Evolutionary conservation across 2,888 invertebrate species (phyloP), one percentile per base, ranked within the genome.

Genomic region (Diplazon laetatorius): DNA sequence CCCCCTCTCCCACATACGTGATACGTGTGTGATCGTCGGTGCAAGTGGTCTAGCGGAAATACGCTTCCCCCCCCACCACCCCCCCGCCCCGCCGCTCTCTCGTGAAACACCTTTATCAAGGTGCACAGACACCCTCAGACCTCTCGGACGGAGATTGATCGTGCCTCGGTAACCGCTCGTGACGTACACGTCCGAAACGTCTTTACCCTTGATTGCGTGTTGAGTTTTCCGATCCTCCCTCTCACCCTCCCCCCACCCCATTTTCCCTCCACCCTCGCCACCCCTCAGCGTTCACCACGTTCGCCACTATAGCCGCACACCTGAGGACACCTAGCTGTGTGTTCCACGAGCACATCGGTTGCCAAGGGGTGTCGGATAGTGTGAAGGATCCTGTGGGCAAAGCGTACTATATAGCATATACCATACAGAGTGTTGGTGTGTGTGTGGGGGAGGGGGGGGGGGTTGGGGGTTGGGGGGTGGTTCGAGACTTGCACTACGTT

Each of bases 61-160:
- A 68, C 66, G 68, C 60, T 75, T 70, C 78, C 76, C 55, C 66
- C 48, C 74, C 80, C 77, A 80, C 80, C n/a, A n/a, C n/a, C n/a
- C n/a, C n/a, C n/a, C n/a, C n/a, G n/a, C n/a, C n/a, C n/a, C n/a
- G n/a, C n/a, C n/a, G n/a, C n/a, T n/a, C n/a, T n/a, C n/a, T n/a
- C n/a, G n/a, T n/a, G n/a, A 78, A 82, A 82, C 75, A 78, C 71
- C 82, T 79, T 78, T 80, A 82, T 81, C 82, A 80, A n/a, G n/a
- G n/a, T 80, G 66, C 74, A 73, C 75, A 69, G 74, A 76, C 81
- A 75, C 59, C 48, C 65, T 48, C 9, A n/a, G 48, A 76, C 30
- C 4, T n/a, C 4, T 5, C 57, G 55, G 81, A 78, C 80, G 71
- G 80, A 80, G 81, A 82, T 81, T 81, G 81, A 82, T 82, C 50